These are phyloP conservation scores for Hylaeus volcanicus DNA, from an alignment of 1,140 invertebrate species.

Conservation along the genomic window DNA sequence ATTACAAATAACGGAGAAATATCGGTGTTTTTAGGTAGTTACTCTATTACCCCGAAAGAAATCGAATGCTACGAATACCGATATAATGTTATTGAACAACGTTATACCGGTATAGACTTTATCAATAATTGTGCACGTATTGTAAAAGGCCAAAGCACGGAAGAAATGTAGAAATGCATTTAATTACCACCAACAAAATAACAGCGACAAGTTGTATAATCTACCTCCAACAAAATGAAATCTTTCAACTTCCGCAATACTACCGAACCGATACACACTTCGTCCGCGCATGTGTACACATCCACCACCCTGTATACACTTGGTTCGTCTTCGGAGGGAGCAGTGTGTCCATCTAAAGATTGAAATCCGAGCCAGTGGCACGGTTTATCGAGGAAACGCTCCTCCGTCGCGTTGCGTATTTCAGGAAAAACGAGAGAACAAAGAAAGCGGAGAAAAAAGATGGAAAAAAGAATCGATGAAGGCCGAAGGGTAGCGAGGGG, in stretches of 20 bases:
- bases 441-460: constrained; percentile 15
- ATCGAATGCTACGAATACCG: too few species aligned
- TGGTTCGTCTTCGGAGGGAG: constrained; percentile 18
- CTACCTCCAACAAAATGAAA: background rate
- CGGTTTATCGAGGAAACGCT: constrained; percentile 12
- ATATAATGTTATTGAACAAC: too few species aligned
- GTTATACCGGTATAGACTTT: too few species aligned
- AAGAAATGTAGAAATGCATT: too few species aligned
- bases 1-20: too few species aligned
- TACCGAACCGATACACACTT: constrained; percentile 16
- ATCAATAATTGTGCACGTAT: too few species aligned
- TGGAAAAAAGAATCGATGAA: constrained; percentile 23
- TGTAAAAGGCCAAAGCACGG: too few species aligned
- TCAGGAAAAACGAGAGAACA: background rate
- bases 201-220: background rate
- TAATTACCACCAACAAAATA: too few species aligned
- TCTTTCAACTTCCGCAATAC: background rate
- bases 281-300: background rate
- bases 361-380: constrained; percentile 48
- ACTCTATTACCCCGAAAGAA: too few species aligned
- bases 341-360: constrained; percentile 36
- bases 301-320: background rate
- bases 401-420: background rate
- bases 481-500: constrained; percentile 3
- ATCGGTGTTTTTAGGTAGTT: too few species aligned